Evolutionary conservation across 2,797 vertebrate genomes (phyloP), one percentile per base, ranked within the genome.

Genomic region (Enoplosus armatus): DNA sequence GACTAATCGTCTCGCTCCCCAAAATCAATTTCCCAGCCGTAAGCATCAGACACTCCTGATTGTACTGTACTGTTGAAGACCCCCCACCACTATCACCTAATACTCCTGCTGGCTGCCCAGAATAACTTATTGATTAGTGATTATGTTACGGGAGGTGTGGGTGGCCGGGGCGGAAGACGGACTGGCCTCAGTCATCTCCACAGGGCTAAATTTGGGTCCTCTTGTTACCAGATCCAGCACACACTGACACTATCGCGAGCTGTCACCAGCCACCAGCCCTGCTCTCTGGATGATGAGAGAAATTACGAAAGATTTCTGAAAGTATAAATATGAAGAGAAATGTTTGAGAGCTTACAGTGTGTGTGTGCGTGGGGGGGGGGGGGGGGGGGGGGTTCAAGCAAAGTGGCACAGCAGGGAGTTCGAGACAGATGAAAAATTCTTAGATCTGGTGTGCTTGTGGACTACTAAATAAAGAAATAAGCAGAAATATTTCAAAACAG

Each of bases 21-120:
- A 83, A 91, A 94, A 95, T 95, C 94, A 93, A 95, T 95, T 93
- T 93, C 90, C 88, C 79, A 92, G 89, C 92, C 87, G 82, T 93
- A 91, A 93, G 93, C 91, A 90, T 92, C 91, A 90, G 89, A 92
- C 93, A 88, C 91, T 90, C 79, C 65, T 92, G 91, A 95, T 95
- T 94, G 92, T 94, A 94, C 93, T 91, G 92, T 94, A 94, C 90
- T 89, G 88, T 90, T 85, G 83, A 92, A 89, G 89, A 92, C 93
- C 92, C 90, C 87, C 91, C 82, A 84, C 71, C 87, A 76, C 88
- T 79, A 91, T 85, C 92, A 94, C 90, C 91, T 86, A 93, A 93
- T 91, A 92, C 89, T 91, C 84, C 89, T 89, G 85, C 90, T 82
- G 86, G 87, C 83, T 76, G 58, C 83, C 81, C 84, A 93, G 89